Evolutionary conservation across 2,113 vertebrate species (phyloP).

Genomic region (Leiothrix lutea): DNA sequence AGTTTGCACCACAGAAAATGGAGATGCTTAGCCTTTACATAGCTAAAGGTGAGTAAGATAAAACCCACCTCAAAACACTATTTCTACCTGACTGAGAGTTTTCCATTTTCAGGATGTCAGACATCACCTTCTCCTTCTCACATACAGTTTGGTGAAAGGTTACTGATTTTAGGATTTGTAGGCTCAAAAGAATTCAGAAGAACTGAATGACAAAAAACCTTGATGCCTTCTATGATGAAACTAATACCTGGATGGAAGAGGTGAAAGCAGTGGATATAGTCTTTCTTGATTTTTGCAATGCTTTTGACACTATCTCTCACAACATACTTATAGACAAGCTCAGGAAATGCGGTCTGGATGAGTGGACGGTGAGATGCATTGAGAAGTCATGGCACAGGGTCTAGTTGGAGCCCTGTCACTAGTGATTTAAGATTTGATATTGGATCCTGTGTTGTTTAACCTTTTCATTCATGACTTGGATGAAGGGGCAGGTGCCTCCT

Average conservation of each 20-base stretch:
- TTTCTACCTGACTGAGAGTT: neutral
- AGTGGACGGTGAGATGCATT: neutral
- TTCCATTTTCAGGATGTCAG: neutral
- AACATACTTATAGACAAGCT: neutral
- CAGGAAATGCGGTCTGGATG: neutral
- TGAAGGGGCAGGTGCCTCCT: neutral
- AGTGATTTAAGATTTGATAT: neutral
- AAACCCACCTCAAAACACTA: neutral
- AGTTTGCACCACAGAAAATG: neutral
- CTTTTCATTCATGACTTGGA: neutral
- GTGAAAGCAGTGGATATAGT: neutral
- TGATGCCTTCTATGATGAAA: rapidly evolving
- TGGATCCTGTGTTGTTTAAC: neutral
- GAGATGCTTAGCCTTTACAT: neutral
- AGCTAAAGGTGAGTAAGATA: neutral
- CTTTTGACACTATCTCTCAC: neutral
- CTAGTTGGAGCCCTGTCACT: neutral
- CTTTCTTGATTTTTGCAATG: neutral
- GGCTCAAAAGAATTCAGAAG: neutral
- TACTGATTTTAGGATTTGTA: neutral
- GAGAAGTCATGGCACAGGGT: neutral
- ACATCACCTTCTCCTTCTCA: neutral
- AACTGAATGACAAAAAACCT: neutral
- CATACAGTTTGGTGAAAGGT: neutral
- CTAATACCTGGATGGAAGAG: neutral